phyloP scores from a whole-genome alignment of 2,113 vertebrate species.

The Rhineura floridana region DNA sequence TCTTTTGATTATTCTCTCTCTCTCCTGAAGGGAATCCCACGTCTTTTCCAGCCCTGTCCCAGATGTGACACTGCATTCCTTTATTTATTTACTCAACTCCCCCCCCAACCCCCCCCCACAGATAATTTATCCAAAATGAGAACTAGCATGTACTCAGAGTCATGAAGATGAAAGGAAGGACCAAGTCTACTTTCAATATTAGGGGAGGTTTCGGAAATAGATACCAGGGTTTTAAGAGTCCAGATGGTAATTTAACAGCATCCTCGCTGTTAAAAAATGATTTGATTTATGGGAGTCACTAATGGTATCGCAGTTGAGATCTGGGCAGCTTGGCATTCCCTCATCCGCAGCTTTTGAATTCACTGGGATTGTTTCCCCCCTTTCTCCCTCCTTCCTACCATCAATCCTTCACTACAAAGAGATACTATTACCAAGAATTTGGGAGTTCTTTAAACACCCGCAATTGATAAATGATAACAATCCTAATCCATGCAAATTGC shows the following conservation, averaged over 20 bases:
- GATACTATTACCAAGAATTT: constrained; percentile 79
- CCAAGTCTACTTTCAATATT: constrained; percentile 81
- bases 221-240: constrained; percentile 88
- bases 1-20: constrained; percentile 54
- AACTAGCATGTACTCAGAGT: constrained; percentile 68
- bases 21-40: constrained; percentile 48
- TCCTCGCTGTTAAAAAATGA: constrained; percentile 84
- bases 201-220: constrained; percentile 81
- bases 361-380: constrained; percentile 73
- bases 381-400: constrained; percentile 70
- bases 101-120: constrained; percentile 60
- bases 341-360: constrained; percentile 83
- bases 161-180: constrained; percentile 81
- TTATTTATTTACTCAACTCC: neutral
- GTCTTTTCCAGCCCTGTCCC: constrained; percentile 52
- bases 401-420: constrained; percentile 89
- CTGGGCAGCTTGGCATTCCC: constrained; percentile 81
- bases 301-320: constrained; percentile 87
- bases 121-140: constrained; percentile 69
- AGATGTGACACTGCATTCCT: constrained; percentile 57
- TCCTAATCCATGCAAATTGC: constrained; percentile 85
- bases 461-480: constrained; percentile 83
- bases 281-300: constrained; percentile 85
- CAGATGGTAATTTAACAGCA: constrained; percentile 88
- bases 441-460: constrained; percentile 81